A percentile compares a stretch with the other conserved stretches of the same genome.
phyloP scores from a whole-genome alignment of 2,113 vertebrate species.

The Nannospalax galili region DNA sequence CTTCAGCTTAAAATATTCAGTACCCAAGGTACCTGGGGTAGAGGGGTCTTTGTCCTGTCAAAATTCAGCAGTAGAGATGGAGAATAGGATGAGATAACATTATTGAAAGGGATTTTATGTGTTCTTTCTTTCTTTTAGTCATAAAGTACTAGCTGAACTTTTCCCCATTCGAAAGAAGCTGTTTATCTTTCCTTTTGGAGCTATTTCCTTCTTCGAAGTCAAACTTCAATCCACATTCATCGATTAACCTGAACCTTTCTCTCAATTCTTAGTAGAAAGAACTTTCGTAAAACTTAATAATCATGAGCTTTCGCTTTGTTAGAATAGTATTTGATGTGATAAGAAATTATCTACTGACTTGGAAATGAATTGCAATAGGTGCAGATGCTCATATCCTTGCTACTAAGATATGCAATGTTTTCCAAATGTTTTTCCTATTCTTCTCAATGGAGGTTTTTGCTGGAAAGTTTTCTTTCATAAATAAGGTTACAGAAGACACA shows the following conservation, averaged over 20 bases:
- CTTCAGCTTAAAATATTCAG: neutral
- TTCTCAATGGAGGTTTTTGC: neutral
- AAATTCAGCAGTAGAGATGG: neutral
- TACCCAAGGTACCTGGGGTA: too few relatives aligned
- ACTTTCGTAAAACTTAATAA: neutral
- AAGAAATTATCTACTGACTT: neutral
- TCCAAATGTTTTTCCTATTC: neutral
- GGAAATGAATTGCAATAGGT: neutral
- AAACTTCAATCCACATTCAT: neutral
- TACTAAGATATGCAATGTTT: neutral
- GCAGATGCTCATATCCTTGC: neutral
- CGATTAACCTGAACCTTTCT: neutral
- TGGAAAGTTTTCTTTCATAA: constrained; percentile 22
- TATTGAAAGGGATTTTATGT: neutral
- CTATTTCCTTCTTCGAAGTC: neutral
- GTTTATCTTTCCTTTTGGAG: neutral
- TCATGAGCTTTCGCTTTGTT: neutral
- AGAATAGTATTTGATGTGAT: neutral
- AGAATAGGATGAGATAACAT: neutral
- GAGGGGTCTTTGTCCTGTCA: neutral
- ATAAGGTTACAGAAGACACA: neutral
- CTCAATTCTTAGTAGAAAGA: neutral
- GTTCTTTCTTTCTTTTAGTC: neutral
- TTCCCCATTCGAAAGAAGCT: constrained; percentile 4
- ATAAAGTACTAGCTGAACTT: neutral